These are phyloP conservation scores for Drosophila aldrichi DNA, from an alignment of 2,888 invertebrate species.

Conservation along the genomic window DNA sequence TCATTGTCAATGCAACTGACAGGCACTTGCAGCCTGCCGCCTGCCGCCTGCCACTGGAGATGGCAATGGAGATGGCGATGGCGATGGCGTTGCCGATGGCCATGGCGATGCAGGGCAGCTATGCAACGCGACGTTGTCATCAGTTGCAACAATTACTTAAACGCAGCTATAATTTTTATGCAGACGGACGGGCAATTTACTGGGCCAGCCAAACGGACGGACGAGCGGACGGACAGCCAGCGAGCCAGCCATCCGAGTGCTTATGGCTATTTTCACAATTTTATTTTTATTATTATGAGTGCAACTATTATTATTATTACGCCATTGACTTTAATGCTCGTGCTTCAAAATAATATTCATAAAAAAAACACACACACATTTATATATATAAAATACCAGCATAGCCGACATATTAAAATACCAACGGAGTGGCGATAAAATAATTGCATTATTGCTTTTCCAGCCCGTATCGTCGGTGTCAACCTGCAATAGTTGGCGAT, in stretches of 20 bases:
- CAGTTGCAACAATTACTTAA: constrained; percentile 79
- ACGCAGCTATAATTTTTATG: constrained; percentile 77
- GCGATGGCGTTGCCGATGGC: constrained; percentile 22
- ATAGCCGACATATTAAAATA: constrained; percentile 33
- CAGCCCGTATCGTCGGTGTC: constrained; percentile 31
- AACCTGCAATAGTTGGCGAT: constrained; percentile 37
- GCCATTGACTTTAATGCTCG: constrained; percentile 33
- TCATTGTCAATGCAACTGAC: constrained; percentile 69
- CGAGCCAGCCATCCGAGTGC: constrained; percentile 32
- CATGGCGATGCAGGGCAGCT: constrained; percentile 18
- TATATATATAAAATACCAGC: constrained; percentile 7
- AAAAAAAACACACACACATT: constrained; percentile 15
- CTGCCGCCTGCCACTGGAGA: constrained; percentile 25
- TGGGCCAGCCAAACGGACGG: constrained; percentile 11
- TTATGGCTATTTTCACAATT: constrained; percentile 65
- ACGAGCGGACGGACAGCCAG: background rate
- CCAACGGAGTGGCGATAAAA: constrained; percentile 54
- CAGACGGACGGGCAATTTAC: constrained; percentile 64
- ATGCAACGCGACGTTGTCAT: constrained; percentile 63
- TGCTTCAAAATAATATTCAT: constrained; percentile 25
- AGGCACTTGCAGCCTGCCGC: constrained; percentile 57
- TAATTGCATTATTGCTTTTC: constrained; percentile 63
- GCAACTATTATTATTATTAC: constrained; percentile 64
- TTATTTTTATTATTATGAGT: constrained; percentile 67
- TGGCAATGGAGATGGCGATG: constrained; percentile 18